Conservation (phyloP, 2,797 vertebrate species). For the Diglossa cyanea region DNA sequence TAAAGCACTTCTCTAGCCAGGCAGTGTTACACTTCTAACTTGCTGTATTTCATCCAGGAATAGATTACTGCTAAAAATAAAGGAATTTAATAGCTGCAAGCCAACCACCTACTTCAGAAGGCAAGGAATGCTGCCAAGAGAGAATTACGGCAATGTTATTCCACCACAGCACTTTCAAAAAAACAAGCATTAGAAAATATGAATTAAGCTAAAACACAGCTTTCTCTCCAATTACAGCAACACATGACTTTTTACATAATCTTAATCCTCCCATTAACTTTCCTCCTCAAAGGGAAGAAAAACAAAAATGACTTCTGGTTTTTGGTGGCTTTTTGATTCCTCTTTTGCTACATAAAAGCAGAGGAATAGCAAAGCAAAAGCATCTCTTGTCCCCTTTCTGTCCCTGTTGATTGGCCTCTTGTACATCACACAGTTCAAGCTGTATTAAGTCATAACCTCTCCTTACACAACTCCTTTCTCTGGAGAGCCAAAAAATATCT, state of each 20-base stretch:
- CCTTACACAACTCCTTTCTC: neutral
- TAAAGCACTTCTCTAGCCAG: neutral
- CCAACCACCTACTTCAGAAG: slow-evolving; percentile 25
- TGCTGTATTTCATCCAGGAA: neutral
- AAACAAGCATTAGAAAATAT: neutral
- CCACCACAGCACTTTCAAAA: neutral
- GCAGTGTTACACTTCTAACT: neutral
- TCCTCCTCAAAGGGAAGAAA: neutral
- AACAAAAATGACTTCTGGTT: neutral
- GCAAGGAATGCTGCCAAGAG: neutral
- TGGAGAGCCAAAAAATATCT: neutral
- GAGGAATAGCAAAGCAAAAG: neutral
- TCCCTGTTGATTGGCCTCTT: neutral
- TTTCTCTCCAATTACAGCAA: neutral
- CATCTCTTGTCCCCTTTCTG: neutral
- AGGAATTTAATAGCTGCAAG: slow-evolving; percentile 20
- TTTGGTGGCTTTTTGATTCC: neutral
- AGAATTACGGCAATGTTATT: neutral
- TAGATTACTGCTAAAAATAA: slow-evolving; percentile 24
- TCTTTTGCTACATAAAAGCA: neutral
- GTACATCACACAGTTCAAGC: neutral
- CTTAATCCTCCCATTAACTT: neutral
- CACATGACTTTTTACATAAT: neutral
- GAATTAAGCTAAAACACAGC: neutral
- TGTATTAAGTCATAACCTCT: neutral